Conservation (phyloP, 1,140 invertebrate species). For the Lepidotrigona ventralis region DNA sequence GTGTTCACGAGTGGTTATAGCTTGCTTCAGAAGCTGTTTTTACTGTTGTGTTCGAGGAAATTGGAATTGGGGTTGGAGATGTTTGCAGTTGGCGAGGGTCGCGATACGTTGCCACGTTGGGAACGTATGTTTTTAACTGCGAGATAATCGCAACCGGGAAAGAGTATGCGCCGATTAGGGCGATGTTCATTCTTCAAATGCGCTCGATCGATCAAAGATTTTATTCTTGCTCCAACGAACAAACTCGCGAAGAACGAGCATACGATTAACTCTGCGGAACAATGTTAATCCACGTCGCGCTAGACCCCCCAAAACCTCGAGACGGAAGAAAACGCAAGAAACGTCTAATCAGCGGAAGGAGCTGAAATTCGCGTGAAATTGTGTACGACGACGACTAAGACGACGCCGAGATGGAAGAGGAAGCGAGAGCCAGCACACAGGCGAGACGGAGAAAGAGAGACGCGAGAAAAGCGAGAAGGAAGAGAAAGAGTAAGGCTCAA, state of each 20-base stretch:
- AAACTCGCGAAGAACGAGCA: not conserved
- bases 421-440: not conserved
- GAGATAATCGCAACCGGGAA: not conserved
- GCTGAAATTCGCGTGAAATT: not conserved
- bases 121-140: not conserved
- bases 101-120: not conserved
- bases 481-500: slow-evolving; percentile 52
- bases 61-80: not conserved
- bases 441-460: slow-evolving; percentile 10
- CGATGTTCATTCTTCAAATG: not conserved
- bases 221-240: not conserved
- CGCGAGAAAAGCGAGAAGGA: slow-evolving; percentile 46
- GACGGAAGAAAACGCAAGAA: slow-evolving; percentile 18
- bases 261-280: not conserved
- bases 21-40: not conserved
- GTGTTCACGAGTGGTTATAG: not conserved
- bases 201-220: not conserved
- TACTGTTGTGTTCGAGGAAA: not conserved
- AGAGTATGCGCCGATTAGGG: not conserved
- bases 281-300: not conserved
- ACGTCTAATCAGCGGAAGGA: slow-evolving; percentile 16
- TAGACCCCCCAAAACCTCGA: not conserved
- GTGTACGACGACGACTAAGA: slow-evolving; percentile 13
- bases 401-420: slow-evolving; percentile 8
- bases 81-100: not conserved